Evolutionary conservation across 1,140 invertebrate genomes (phyloP).

Genomic region (Euura lappo): DNA sequence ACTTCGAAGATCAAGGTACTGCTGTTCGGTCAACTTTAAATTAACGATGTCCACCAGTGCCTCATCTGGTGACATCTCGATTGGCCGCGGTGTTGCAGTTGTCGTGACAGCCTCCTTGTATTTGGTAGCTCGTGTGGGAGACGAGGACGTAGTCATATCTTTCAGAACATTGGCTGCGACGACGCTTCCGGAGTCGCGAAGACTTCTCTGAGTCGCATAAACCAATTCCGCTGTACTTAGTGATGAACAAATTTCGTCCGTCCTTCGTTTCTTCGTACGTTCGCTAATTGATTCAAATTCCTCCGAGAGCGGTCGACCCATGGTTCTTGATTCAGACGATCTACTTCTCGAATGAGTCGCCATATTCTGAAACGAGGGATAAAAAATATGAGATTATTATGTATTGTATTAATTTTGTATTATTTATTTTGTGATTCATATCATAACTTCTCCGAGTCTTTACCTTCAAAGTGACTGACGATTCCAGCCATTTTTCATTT

Average conservation of each 20-base stretch:
- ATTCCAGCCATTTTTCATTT: conserved; percentile 1
- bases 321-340: neutral
- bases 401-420: neutral
- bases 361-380: neutral
- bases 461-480: neutral
- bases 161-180: conserved; percentile 15
- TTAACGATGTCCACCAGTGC: conserved; percentile 17
- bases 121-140: too few relatives aligned
- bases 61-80: conserved; percentile 16
- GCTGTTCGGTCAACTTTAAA: conserved; percentile 16
- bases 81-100: conserved; percentile 12
- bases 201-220: conserved; percentile 18
- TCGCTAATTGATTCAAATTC: neutral
- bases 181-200: conserved; percentile 4
- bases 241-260: conserved; percentile 12
- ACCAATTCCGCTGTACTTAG: conserved; percentile 9
- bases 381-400: neutral
- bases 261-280: conserved; percentile 3
- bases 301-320: neutral
- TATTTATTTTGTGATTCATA: neutral
- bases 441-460: neutral
- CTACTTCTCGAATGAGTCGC: neutral
- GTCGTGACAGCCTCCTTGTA: conserved; percentile 15
- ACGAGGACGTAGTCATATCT: conserved; percentile 17
- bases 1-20: conserved; percentile 13